Percentiles rank a stretch among this genome's conserved stretches.
These are phyloP conservation scores for Propithecus perrieri DNA, from an alignment of 2,797 vertebrate genomes.

Conservation along the genomic window DNA sequence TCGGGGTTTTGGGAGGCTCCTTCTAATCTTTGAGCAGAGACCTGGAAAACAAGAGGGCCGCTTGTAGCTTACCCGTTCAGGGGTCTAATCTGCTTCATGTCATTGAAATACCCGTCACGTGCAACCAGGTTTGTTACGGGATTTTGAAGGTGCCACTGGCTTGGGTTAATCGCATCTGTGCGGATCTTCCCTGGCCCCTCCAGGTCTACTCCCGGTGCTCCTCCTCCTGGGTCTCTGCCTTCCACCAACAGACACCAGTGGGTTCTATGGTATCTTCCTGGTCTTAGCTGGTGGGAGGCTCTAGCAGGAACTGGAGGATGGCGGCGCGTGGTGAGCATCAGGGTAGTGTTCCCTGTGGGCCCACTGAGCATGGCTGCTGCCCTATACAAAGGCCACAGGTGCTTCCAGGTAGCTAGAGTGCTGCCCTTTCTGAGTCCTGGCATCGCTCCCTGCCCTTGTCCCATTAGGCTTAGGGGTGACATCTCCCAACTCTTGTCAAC, in stretches of 20 bases:
- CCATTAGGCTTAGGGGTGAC: background rate
- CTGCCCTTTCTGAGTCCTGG: background rate
- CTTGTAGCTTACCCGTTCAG: background rate
- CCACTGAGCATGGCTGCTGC: background rate
- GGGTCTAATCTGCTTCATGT: background rate
- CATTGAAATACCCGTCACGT: fast-evolving
- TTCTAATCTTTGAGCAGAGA: background rate
- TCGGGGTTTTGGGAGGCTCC: background rate
- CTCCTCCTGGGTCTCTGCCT: background rate
- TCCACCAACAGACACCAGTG: background rate
- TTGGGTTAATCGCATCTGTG: background rate
- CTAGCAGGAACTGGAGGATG: background rate
- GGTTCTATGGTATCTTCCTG: background rate
- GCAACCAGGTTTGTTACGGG: background rate
- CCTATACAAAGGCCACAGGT: background rate
- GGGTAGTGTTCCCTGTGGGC: background rate
- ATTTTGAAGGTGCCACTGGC: background rate
- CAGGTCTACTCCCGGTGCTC: no score
- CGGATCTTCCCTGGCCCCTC: background rate
- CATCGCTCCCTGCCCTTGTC: background rate
- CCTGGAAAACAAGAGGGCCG: background rate
- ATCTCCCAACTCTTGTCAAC: background rate
- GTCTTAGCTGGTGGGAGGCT: background rate
- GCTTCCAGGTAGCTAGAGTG: background rate
- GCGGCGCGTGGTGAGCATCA: background rate